A percentile compares a stretch with the other conserved stretches of the same genome.
These are phyloP conservation scores for Epizoanthus fatuus DNA, from an alignment of 92 coral and sea anemone species.

Conservation along the genomic window DNA sequence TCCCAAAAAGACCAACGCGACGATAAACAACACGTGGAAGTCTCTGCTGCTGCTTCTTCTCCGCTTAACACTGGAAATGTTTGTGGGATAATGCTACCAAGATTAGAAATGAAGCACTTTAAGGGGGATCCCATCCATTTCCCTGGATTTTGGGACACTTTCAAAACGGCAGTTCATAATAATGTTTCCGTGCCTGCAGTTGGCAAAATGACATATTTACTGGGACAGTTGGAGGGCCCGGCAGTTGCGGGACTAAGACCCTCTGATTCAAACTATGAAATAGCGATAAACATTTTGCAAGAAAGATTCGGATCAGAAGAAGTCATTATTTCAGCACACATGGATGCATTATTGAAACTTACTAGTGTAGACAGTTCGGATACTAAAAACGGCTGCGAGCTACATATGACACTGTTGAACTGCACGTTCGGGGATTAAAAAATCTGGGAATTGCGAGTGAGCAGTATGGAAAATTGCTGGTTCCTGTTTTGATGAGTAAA, in stretches of 20 bases:
- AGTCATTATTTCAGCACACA: conserved; percentile 35
- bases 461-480: conserved; percentile 49
- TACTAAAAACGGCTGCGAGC: conserved; percentile 13
- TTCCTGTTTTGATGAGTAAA: conserved; percentile 47
- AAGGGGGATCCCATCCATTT: neutral
- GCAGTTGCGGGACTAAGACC: neutral
- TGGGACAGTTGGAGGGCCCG: conserved; percentile 3
- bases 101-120: conserved; percentile 19
- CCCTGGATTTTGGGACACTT: conserved; percentile 24
- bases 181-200: neutral
- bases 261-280: conserved; percentile 16
- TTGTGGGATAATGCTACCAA: conserved; percentile 9
- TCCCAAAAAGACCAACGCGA: neutral
- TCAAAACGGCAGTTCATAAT: conserved; percentile 27
- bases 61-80: neutral
- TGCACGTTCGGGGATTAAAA: conserved; percentile 20
- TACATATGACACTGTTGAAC: conserved; percentile 32
- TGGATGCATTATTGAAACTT: conserved; percentile 40
- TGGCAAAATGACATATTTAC: conserved; percentile 14
- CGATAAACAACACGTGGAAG: neutral
- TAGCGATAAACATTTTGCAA: conserved; percentile 12
- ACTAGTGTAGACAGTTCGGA: conserved; percentile 4
- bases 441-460: conserved; percentile 27
- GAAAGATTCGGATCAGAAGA: conserved; percentile 33
- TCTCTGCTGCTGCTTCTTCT: neutral